A percentile compares a stretch with the other conserved stretches of the same genome.
Conservation (phyloP, 2,797 vertebrate genomes). For the Microchirus variegatus region DNA sequence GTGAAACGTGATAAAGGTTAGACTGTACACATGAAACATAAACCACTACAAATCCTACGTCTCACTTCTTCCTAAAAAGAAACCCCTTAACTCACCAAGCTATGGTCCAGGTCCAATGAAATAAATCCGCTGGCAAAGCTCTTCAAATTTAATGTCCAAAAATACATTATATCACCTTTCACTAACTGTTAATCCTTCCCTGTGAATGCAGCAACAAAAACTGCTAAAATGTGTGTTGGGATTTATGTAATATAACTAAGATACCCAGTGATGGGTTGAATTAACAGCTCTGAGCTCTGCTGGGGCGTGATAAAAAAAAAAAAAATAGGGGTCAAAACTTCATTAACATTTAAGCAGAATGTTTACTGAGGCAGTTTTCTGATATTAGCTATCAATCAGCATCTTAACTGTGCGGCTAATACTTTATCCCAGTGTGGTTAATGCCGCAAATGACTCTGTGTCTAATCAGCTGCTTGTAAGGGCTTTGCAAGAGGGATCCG, state of each 20-base stretch:
- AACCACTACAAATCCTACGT: constrained; percentile 35
- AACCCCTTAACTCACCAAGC: constrained; percentile 47
- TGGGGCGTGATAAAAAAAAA: constrained; percentile 15
- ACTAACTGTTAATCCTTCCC: constrained; percentile 39
- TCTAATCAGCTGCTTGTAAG: constrained; percentile 37
- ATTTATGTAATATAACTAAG: constrained; percentile 34
- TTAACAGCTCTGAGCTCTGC: constrained; percentile 24
- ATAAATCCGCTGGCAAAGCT: constrained; percentile 41
- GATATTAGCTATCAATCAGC: constrained; percentile 23
- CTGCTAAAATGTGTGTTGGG: constrained; percentile 54
- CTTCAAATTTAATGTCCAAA: constrained; percentile 31
- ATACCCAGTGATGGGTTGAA: constrained; percentile 26
- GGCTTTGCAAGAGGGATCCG: constrained; percentile 23
- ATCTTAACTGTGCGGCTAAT: constrained; percentile 18
- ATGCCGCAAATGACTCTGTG: constrained; percentile 33
- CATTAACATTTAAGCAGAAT: constrained; percentile 1
- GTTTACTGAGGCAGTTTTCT: constrained; percentile 14
- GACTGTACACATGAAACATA: constrained; percentile 35
- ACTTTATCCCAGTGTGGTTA: constrained; percentile 14
- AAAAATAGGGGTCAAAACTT: constrained; percentile 16
- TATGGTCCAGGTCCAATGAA: constrained; percentile 35
- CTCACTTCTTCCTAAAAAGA: constrained; percentile 31
- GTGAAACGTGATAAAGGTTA: constrained; percentile 7
- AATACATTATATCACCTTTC: constrained; percentile 51
- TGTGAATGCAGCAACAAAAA: constrained; percentile 39